Evolutionary conservation across 2,888 invertebrate genomes (phyloP).

Genomic region (Lydus trimaculatus): DNA sequence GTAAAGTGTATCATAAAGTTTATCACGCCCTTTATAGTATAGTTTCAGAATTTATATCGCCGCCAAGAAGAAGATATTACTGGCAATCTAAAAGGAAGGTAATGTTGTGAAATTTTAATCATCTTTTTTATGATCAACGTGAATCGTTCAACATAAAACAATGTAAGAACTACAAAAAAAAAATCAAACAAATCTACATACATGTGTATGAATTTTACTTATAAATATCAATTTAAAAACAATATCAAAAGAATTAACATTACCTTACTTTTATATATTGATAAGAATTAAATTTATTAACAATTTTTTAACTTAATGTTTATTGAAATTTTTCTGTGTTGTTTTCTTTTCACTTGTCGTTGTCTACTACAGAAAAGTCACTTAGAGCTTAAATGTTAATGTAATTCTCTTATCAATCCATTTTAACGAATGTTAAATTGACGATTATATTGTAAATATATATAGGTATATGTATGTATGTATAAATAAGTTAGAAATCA

Average conservation of each 20-base stretch:
- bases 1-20: conserved; percentile 32
- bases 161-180: not conserved
- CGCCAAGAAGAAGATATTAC: conserved; percentile 18
- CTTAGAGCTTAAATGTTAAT: not conserved
- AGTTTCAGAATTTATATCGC: conserved; percentile 28
- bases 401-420: not conserved
- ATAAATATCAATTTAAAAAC: conserved; percentile 13
- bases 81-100: conserved; percentile 13
- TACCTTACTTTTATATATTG: not conserved
- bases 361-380: not conserved
- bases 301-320: conserved; percentile 13
- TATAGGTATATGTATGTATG: not conserved
- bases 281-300: conserved; percentile 6
- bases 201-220: not conserved
- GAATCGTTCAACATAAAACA: conserved; percentile 15
- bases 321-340: not conserved
- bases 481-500: conserved; percentile 24
- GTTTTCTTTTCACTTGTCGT: not conserved
- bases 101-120: conserved; percentile 11
- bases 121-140: conserved; percentile 9
- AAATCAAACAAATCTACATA: not conserved
- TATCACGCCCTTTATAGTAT: conserved; percentile 29
- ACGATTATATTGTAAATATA: not conserved
- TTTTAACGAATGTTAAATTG: conserved; percentile 5
- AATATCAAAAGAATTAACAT: not conserved